Conservation (phyloP, 1,140 invertebrate species). For the Capitella teleta region DNA sequence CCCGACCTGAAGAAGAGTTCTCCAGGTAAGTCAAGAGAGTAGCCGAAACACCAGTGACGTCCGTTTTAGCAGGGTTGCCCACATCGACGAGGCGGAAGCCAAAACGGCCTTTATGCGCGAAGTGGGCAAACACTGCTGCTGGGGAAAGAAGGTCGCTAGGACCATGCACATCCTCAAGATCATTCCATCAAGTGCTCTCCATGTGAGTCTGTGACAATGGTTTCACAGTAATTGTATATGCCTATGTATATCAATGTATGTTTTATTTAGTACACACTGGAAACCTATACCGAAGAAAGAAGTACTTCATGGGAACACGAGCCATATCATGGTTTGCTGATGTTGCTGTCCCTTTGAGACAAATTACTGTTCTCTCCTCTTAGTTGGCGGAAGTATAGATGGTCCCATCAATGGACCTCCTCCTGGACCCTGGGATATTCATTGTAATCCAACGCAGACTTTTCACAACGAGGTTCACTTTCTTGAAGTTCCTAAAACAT, state of each 20-base stretch:
- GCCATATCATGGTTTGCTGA: constrained; percentile 38
- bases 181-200: constrained; percentile 46
- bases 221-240: background rate
- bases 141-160: constrained; percentile 45
- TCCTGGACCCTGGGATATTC: constrained; percentile 50
- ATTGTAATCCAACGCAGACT: constrained; percentile 33
- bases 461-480: constrained; percentile 44
- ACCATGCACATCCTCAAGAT: constrained; percentile 46
- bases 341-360: background rate
- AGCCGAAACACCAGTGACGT: too few relatives aligned
- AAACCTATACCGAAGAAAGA: constrained; percentile 48
- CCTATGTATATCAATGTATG: background rate
- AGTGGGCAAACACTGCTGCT: constrained; percentile 48
- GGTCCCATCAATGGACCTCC: constrained; percentile 42
- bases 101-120: constrained; percentile 42
- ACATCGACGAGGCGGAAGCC: constrained; percentile 45
- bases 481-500: constrained; percentile 50
- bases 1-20: too few relatives aligned
- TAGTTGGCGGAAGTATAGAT: constrained; percentile 28
- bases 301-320: constrained; percentile 45
- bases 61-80: constrained; percentile 29
- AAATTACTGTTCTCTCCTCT: background rate
- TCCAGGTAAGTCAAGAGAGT: too few relatives aligned
- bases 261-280: constrained; percentile 42
- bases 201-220: constrained; percentile 37